phyloP scores from a whole-genome alignment of 2,797 vertebrate genomes.

The Artibeus jamaicensis region DNA sequence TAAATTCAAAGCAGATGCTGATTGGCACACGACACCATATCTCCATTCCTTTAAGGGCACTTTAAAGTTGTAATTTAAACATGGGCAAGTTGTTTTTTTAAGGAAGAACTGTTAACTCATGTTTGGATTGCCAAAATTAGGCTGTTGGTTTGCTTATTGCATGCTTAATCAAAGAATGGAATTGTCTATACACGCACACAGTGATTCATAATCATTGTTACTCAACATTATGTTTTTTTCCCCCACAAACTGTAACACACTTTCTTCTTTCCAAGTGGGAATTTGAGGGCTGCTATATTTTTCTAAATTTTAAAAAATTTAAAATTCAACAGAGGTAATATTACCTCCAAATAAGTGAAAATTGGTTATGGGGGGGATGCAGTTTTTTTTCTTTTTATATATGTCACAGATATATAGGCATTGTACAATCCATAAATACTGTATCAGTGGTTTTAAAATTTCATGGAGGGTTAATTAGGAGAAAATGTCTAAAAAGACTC shows the following conservation, averaged over 20 bases:
- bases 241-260: background rate
- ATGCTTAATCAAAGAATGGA: background rate
- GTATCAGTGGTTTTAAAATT: background rate
- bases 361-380: background rate
- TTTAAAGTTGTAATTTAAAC: background rate
- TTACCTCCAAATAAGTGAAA: background rate
- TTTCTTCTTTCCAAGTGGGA: background rate
- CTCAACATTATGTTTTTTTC: background rate
- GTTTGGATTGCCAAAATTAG: background rate
- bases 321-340: background rate
- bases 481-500: background rate
- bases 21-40: background rate
- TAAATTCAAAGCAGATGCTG: background rate
- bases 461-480: background rate
- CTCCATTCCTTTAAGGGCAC: background rate
- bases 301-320: background rate
- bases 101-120: background rate
- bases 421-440: background rate
- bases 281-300: background rate
- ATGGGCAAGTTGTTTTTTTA: background rate
- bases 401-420: background rate
- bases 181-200: background rate
- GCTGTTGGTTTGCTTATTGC: background rate
- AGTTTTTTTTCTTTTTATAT: background rate
- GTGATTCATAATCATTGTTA: background rate